Conservation (phyloP, 2,113 vertebrate species). For the Cygnus buccinator region DNA sequence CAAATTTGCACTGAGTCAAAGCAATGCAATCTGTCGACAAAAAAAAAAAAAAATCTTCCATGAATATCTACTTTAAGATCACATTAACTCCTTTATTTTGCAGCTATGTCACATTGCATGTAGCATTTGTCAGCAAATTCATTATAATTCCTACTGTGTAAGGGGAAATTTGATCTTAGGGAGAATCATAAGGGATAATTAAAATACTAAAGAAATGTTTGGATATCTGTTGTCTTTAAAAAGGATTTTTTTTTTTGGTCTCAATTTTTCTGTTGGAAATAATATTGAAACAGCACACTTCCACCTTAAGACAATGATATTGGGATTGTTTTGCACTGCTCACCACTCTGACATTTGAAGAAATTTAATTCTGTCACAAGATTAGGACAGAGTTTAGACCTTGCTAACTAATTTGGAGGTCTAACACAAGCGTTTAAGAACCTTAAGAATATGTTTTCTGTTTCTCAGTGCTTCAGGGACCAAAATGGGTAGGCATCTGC, state of each 20-base stretch:
- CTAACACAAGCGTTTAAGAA: not conserved
- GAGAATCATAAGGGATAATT: conserved; percentile 44
- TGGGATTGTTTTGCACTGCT: not conserved
- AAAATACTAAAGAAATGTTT: conserved; percentile 24
- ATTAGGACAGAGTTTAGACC: not conserved
- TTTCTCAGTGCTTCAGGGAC: not conserved
- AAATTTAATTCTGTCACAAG: not conserved
- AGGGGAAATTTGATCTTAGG: conserved; percentile 25
- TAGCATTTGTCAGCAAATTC: conserved; percentile 34
- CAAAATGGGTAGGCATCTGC: not conserved
- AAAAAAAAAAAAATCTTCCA: not conserved
- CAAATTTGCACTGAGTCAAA: not conserved
- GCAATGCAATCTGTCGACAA: not conserved
- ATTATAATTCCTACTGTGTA: not conserved
- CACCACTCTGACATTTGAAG: not conserved
- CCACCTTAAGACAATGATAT: not conserved
- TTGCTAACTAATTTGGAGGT: not conserved
- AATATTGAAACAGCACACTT: not conserved
- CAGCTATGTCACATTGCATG: conserved; percentile 4
- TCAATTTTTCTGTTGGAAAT: not conserved
- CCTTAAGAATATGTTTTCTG: not conserved
- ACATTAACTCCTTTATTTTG: not conserved
- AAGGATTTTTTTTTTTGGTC: not conserved
- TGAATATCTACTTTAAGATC: not conserved
- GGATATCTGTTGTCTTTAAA: conserved; percentile 44